These are phyloP conservation scores for Zoanthus sociatus DNA, from an alignment of 92 coral and sea anemone species.

Conservation along the genomic window DNA sequence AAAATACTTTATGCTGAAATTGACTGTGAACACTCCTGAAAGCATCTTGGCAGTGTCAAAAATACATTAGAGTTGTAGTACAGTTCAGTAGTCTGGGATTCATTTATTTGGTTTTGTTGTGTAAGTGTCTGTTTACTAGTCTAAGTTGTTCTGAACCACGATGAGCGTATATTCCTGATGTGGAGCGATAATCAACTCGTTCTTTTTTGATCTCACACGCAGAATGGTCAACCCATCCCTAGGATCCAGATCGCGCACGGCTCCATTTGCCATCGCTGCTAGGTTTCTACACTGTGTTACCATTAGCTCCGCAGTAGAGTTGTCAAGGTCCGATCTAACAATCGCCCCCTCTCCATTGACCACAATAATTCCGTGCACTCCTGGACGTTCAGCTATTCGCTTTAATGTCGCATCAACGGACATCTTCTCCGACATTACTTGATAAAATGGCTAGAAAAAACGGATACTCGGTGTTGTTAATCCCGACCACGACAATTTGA, in stretches of 20 bases:
- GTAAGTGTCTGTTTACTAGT: constrained; percentile 21
- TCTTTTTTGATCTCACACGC: constrained; percentile 80
- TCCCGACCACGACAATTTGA: no score
- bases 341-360: constrained; percentile 86
- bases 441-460: no score
- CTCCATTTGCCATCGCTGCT: constrained; percentile 66
- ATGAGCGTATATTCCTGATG: constrained; percentile 72
- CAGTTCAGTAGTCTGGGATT: background rate
- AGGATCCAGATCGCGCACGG: constrained; percentile 87
- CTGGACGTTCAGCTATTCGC: constrained; percentile 73
- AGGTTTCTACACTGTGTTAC: constrained; percentile 73
- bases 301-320: constrained; percentile 74
- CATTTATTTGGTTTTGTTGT: background rate
- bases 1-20: background rate
- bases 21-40: background rate
- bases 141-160: constrained; percentile 76
- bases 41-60: background rate
- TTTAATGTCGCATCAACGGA: constrained; percentile 72
- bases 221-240: constrained; percentile 75
- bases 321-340: constrained; percentile 81
- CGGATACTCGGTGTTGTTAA: no score
- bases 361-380: constrained; percentile 83
- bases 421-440: constrained; percentile 34
- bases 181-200: constrained; percentile 87
- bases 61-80: background rate